Evolutionary conservation across 2,797 vertebrate genomes (phyloP).

Genomic region (Cottoperca gobio): DNA sequence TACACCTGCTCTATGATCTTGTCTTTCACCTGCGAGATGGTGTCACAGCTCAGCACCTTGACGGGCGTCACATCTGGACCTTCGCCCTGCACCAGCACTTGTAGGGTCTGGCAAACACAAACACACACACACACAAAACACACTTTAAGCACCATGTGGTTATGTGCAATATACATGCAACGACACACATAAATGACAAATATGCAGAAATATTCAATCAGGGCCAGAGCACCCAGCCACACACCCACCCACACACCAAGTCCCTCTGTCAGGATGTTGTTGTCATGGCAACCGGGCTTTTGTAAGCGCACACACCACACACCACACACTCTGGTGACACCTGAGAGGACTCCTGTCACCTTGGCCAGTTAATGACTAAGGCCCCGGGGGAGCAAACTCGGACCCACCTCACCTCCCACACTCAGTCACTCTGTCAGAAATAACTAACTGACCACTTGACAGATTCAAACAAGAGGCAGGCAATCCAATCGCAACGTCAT

Average conservation of each 20-base stretch:
- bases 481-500: conserved; percentile 22
- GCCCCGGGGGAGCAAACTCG: conserved; percentile 53
- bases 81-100: conserved; percentile 94
- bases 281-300: conserved; percentile 65
- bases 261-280: conserved; percentile 53
- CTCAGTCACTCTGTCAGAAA: conserved; percentile 52
- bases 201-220: conserved; percentile 54
- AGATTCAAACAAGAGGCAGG: conserved; percentile 30
- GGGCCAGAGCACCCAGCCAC: conserved; percentile 47
- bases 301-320: conserved; percentile 10
- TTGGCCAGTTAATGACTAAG: conserved; percentile 72
- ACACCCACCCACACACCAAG: conserved; percentile 27
- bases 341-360: conserved; percentile 71
- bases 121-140: conserved; percentile 2
- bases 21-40: conserved; percentile 98
- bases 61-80: conserved; percentile 91
- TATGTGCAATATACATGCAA: not conserved
- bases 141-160: not conserved
- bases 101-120: conserved; percentile 87
- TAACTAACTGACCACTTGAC: conserved; percentile 61
- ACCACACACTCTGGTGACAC: conserved; percentile 54
- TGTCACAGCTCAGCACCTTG: conserved; percentile 98
- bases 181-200: conserved; percentile 27
- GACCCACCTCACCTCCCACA: conserved; percentile 56
- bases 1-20: conserved; percentile 99